Conservation (phyloP, 2,888 invertebrate genomes). For the Catonia carolina region DNA sequence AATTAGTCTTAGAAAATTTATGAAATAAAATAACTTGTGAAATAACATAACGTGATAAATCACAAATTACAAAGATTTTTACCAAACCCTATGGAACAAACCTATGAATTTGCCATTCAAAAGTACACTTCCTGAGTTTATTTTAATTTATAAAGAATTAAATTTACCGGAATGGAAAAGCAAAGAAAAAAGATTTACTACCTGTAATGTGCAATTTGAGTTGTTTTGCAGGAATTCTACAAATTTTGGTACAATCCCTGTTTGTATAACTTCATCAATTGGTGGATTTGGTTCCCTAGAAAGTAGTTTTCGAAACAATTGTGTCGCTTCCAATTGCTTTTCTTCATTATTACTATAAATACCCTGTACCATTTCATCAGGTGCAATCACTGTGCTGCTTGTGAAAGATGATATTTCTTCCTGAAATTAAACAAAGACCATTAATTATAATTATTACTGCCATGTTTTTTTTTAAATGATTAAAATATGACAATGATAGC, state of each 20-base stretch:
- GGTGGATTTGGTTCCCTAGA: conserved; percentile 96
- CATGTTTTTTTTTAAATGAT: too few species aligned
- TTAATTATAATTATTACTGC: too few species aligned
- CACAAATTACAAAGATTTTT: too few species aligned
- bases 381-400: conserved; percentile 49
- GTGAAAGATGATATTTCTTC: conserved; percentile 18
- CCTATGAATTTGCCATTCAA: too few species aligned
- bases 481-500: too few species aligned
- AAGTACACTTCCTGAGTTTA: too few species aligned
- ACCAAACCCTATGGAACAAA: too few species aligned
- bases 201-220: conserved; percentile 47
- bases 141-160: too few species aligned
- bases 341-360: conserved; percentile 65
- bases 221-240: conserved; percentile 82
- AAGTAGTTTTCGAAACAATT: conserved; percentile 82
- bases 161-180: too few species aligned
- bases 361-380: conserved; percentile 79
- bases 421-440: conserved; percentile 19
- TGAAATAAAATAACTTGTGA: too few species aligned
- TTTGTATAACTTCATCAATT: conserved; percentile 91
- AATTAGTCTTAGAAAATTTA: too few species aligned
- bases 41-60: too few species aligned
- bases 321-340: conserved; percentile 62
- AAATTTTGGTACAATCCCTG: conserved; percentile 91
- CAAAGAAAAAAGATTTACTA: conserved; percentile 22